phyloP scores from a whole-genome alignment of 2,797 vertebrate species.

The Heliangelus exortis region DNA sequence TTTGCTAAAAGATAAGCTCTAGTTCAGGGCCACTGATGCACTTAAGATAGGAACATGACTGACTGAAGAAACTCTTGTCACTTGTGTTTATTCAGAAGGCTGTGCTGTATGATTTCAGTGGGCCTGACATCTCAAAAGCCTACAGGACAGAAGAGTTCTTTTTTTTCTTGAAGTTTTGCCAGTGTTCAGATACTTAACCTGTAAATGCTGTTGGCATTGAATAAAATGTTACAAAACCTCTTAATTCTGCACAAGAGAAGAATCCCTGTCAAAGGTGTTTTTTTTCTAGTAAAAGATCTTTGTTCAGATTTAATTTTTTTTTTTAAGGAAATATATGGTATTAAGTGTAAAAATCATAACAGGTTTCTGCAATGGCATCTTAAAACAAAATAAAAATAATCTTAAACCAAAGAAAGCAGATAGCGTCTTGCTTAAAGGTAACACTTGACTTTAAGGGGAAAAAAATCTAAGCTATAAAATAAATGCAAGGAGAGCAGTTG shows the following conservation, averaged over 20 bases:
- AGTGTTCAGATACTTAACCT: conserved; percentile 23
- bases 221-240: conserved; percentile 44
- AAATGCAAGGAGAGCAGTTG: not conserved
- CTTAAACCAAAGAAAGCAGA: conserved; percentile 55
- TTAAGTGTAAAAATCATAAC: conserved; percentile 16
- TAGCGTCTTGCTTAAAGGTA: conserved; percentile 60
- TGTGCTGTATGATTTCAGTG: not conserved
- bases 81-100: not conserved
- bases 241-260: not conserved
- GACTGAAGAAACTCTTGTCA: not conserved
- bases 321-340: conserved; percentile 16
- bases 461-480: not conserved
- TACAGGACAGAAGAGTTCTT: not conserved
- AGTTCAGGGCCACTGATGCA: not conserved
- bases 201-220: conserved; percentile 57
- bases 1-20: conserved; percentile 27
- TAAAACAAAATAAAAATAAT: conserved; percentile 59
- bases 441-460: not conserved
- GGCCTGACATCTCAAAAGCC: conserved; percentile 1
- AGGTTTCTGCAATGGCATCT: conserved; percentile 33
- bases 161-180: conserved; percentile 5
- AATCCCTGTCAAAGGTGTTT: not conserved
- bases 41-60: not conserved
- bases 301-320: conserved; percentile 7
- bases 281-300: conserved; percentile 32